A percentile compares a stretch with the other conserved stretches of the same genome.
Conservation (phyloP, 2,113 vertebrate genomes). For the human region DNA sequence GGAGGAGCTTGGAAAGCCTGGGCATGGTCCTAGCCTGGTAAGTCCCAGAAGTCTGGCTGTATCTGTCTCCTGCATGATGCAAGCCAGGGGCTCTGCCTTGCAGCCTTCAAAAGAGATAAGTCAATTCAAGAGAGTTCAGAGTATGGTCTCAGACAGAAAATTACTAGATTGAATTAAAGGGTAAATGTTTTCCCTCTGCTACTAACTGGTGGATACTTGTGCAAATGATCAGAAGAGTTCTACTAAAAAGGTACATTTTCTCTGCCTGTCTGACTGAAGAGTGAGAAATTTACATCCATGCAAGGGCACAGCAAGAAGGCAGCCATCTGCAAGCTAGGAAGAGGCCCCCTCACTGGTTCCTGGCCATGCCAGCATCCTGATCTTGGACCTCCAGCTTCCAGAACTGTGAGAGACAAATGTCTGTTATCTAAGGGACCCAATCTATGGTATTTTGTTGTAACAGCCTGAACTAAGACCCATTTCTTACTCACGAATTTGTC, state of each 20-base stretch:
- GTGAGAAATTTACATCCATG: neutral
- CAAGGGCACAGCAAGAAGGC: neutral
- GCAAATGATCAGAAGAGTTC: neutral
- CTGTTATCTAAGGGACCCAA: neutral
- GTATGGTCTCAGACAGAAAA: neutral
- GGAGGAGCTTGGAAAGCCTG: neutral
- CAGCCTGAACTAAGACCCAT: neutral
- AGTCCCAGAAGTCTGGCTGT: neutral
- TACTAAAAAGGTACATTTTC: neutral
- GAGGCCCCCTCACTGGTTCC: neutral
- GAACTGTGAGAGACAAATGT: neutral
- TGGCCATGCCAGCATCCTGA: neutral
- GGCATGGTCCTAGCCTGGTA: neutral
- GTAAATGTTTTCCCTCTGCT: neutral
- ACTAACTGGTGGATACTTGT: neutral
- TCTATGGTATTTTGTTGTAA: neutral
- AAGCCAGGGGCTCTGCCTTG: neutral
- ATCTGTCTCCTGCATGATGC: neutral
- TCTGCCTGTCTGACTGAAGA: neutral
- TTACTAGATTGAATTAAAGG: neutral
- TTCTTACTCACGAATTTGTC: constrained; percentile 15
- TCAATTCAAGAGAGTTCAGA: neutral
- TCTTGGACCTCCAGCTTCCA: neutral
- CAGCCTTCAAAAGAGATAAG: neutral
- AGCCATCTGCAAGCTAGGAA: neutral